A percentile compares a stretch with the other conserved stretches of the same genome.
Conservation (phyloP, 2,113 vertebrate species). For the Tragelaphus buxtoni region DNA sequence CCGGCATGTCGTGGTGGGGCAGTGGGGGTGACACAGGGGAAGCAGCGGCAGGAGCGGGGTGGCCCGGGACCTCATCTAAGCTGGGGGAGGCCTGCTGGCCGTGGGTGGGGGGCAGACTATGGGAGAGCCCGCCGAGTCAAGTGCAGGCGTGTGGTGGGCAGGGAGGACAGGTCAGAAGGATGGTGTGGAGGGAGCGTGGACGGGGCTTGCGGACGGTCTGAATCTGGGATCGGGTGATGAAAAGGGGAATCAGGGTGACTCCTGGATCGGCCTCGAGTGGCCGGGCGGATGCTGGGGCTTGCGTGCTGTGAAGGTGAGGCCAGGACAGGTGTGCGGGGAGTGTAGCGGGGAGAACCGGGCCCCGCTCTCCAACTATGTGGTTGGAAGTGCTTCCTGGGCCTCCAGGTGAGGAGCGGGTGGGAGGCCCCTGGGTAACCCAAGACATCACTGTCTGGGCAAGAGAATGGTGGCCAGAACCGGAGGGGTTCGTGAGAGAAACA, state of each 20-base stretch:
- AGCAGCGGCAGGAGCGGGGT: neutral
- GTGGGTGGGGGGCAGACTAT: too few species aligned
- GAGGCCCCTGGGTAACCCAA: neutral
- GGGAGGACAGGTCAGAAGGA: neutral
- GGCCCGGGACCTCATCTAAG: neutral
- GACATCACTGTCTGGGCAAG: neutral
- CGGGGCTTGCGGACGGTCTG: neutral
- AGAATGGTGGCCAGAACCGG: fast-evolving
- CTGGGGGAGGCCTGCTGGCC: neutral
- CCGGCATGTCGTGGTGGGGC: fast-evolving
- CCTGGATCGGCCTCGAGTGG: neutral
- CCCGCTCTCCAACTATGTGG: fast-evolving
- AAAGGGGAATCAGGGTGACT: neutral
- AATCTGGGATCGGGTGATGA: neutral
- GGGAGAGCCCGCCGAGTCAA: neutral
- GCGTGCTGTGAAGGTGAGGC: too few species aligned
- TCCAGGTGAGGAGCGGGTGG: neutral
- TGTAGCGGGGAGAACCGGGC: neutral
- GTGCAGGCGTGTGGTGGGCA: neutral
- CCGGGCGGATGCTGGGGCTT: neutral
- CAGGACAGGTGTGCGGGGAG: neutral
- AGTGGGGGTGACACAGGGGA: fast-evolving
- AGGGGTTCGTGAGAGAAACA: neutral
- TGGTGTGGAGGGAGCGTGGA: neutral
- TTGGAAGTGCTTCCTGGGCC: neutral